A percentile compares a stretch with the other conserved stretches of the same genome.
Evolutionary conservation across 1,140 invertebrate species (phyloP).

Genomic region (Pseudomyrmex gracilis): DNA sequence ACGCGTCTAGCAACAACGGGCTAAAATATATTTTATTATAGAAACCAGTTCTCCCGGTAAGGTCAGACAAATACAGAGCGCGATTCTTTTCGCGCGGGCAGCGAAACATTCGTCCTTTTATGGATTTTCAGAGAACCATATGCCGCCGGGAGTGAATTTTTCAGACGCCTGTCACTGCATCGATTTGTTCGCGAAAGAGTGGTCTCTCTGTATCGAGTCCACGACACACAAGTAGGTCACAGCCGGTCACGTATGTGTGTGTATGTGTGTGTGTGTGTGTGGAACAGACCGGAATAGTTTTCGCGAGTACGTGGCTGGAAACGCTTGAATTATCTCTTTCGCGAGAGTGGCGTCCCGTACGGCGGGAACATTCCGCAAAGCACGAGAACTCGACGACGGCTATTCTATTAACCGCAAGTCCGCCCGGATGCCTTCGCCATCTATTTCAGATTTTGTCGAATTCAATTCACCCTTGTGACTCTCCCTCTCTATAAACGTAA

Average conservation of each 20-base stretch:
- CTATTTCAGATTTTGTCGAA: slow-evolving; percentile 68
- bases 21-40: slow-evolving; percentile 6
- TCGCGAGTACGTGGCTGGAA: slow-evolving; percentile 52
- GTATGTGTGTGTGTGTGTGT: too few relatives aligned
- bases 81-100: background rate
- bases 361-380: slow-evolving; percentile 21
- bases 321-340: slow-evolving; percentile 69
- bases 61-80: background rate
- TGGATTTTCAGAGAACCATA: slow-evolving; percentile 33
- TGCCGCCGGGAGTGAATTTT: slow-evolving; percentile 58
- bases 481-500: background rate
- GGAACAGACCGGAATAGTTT: slow-evolving; percentile 59
- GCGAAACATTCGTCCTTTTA: slow-evolving; percentile 6
- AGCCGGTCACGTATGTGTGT: too few relatives aligned
- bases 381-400: slow-evolving; percentile 27
- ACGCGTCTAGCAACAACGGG: background rate
- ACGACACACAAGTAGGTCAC: slow-evolving; percentile 43
- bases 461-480: slow-evolving; percentile 49
- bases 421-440: slow-evolving; percentile 48
- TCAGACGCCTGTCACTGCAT: slow-evolving; percentile 40
- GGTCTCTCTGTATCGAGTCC: slow-evolving; percentile 42
- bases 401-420: slow-evolving; percentile 69
- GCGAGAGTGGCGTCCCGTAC: slow-evolving; percentile 26
- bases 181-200: slow-evolving; percentile 53
- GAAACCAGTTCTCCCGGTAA: background rate